Evolutionary conservation across 2,888 invertebrate genomes (phyloP).

Genomic region (Aleiodes alternator): DNA sequence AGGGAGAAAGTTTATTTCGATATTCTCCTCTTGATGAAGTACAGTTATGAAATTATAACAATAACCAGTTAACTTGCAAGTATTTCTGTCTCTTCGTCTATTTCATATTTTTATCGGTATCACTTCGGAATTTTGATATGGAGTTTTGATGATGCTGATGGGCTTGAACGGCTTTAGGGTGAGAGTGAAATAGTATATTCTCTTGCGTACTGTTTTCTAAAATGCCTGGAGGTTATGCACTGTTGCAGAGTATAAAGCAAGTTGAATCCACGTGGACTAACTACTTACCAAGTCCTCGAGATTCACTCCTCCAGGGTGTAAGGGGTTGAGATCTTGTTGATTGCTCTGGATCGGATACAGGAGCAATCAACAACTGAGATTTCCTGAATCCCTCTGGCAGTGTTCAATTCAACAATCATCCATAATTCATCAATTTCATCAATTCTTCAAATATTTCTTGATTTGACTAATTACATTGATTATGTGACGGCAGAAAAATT

Average conservation of each 20-base stretch:
- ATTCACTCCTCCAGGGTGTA: conserved; percentile 58
- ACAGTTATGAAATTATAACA: conserved; percentile 58
- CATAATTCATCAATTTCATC: neutral
- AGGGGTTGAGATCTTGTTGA: conserved; percentile 69
- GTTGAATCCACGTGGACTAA: conserved; percentile 63
- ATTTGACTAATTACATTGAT: too few relatives aligned
- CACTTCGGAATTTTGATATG: conserved; percentile 46
- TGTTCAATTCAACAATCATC: neutral
- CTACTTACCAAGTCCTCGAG: conserved; percentile 70
- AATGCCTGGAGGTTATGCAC: conserved; percentile 35
- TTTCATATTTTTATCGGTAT: conserved; percentile 59
- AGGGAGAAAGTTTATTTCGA: conserved; percentile 29
- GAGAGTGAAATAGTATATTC: conserved; percentile 42
- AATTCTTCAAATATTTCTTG: too few relatives aligned
- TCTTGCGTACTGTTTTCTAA: conserved; percentile 42
- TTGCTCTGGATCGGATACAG: conserved; percentile 55
- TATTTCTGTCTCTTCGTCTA: conserved; percentile 27
- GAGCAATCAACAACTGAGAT: conserved; percentile 29
- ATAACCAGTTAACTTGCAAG: conserved; percentile 50
- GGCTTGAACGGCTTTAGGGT: conserved; percentile 44
- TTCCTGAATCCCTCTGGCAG: conserved; percentile 14
- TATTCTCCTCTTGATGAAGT: neutral
- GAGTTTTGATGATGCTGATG: conserved; percentile 48
- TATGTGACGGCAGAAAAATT: too few relatives aligned
- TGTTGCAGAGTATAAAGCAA: conserved; percentile 47